Evolutionary conservation across 2,113 vertebrate genomes (phyloP), one percentile per base, ranked within the genome.

Genomic region (Otolemur garnettii): DNA sequence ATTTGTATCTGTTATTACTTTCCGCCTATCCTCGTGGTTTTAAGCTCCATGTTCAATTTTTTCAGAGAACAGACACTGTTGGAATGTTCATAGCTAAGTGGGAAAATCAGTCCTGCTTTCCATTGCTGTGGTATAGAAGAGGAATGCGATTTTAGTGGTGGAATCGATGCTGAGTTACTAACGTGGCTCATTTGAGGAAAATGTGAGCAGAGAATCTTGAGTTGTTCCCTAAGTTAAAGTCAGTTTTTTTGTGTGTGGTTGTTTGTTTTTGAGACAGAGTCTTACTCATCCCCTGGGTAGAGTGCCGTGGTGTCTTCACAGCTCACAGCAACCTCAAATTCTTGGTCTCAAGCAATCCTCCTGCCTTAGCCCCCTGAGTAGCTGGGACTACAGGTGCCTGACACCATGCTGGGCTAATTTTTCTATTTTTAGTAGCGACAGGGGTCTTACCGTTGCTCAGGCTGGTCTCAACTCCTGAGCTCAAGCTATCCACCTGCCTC

Each of bases 1-100:
- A 71, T 1, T 60, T 64, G 19, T 93, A 50, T 33, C 11, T 62
- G 77, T 90, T 80, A 50, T 74, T 60, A 26, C 6, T 62, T 75
- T 69, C 14, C 4, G 35, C 28, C 75, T 11, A 30, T n/a, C 42
- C 14, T 97, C 75, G 4, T 4, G 42, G 18, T 66, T 80, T 95
- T 87, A 35, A 81, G 13, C 30, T 96, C 60, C 24, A 3, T 64
- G 82, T 80, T 97, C 45, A 95, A 14, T 50, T 72, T 55, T 93
- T 95, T 87, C 87, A 57, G 83, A 72, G 33, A 24, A 77, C 3
- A 72, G 17, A 75, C 35, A 28, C 79, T 84, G 45, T 38, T 59
- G 33, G 19, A 87, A 66, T 92, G 66, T 62, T 91, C 71, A 57
- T 88, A 91, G 53, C 80, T 35, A 82, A 74, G 28, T 0, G 15